Percentiles rank a stretch among this genome's conserved stretches.
phyloP scores from a whole-genome alignment of 2,113 vertebrate genomes.

The Corythoichthys intestinalis region DNA sequence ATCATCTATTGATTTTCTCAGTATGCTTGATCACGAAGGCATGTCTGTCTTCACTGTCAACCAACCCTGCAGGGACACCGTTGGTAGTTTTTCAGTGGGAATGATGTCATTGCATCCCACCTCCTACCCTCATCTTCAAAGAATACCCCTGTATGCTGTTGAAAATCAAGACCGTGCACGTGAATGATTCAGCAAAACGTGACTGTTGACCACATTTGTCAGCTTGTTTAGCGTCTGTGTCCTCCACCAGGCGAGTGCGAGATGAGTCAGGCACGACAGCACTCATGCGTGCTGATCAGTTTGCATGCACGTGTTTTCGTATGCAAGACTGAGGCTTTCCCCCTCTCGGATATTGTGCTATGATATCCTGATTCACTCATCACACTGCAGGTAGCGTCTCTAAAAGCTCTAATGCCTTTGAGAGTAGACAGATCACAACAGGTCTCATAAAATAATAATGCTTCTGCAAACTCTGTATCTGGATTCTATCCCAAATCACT shows the following conservation, averaged over 20 bases:
- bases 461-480: constrained; percentile 43
- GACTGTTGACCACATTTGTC: constrained; percentile 48
- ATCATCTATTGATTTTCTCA: background rate
- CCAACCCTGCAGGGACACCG: constrained; percentile 13
- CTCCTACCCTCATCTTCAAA: constrained; percentile 26
- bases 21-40: constrained; percentile 12
- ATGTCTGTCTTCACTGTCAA: constrained; percentile 12
- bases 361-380: constrained; percentile 44
- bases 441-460: constrained; percentile 66
- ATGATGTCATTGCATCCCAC: constrained; percentile 27
- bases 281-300: constrained; percentile 5
- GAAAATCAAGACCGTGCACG: constrained; percentile 1
- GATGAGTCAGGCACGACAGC: constrained; percentile 11
- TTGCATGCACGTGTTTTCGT: constrained; percentile 1
- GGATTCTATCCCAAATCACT: constrained; percentile 37
- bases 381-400: constrained; percentile 16
- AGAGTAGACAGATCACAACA: constrained; percentile 41
- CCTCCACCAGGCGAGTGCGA: constrained; percentile 21
- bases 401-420: constrained; percentile 19
- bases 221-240: constrained; percentile 6
- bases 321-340: background rate
- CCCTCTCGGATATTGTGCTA: constrained; percentile 12
- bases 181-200: constrained; percentile 65
- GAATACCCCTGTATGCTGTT: constrained; percentile 22
- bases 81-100: constrained; percentile 30